A percentile compares a stretch with the other conserved stretches of the same genome.
Conservation (phyloP, 1,140 invertebrate genomes). For the Antheraea mylitta region DNA sequence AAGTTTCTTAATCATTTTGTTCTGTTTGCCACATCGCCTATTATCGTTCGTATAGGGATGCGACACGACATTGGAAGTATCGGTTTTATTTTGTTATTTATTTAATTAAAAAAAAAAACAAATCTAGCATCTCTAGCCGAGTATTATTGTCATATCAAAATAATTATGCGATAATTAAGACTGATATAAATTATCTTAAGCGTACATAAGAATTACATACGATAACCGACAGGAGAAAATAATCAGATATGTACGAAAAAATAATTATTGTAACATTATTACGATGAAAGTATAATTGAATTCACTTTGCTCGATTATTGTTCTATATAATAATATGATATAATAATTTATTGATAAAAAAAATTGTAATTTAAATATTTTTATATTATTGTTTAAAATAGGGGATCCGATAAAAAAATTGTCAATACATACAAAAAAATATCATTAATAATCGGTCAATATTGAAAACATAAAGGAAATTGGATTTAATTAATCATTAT, state of each 20-base stretch:
- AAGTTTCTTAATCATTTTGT: conserved; percentile 5
- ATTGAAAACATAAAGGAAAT: too few species aligned
- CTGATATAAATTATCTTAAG: background rate
- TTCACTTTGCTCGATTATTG: conserved; percentile 41
- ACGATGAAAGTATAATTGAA: conserved; percentile 20
- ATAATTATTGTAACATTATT: conserved; percentile 25
- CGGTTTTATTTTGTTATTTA: background rate
- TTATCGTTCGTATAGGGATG: too few species aligned
- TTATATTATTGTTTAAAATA: background rate
- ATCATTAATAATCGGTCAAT: too few species aligned
- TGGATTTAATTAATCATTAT: too few species aligned
- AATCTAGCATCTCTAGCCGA: conserved; percentile 27
- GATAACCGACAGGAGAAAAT: background rate
- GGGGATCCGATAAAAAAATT: too few species aligned
- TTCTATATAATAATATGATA: conserved; percentile 18
- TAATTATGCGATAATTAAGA: background rate
- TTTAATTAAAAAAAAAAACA: conserved; percentile 15
- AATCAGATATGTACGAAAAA: conserved; percentile 40
- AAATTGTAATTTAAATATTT: background rate
- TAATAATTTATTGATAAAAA: conserved; percentile 2
- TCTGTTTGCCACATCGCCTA: background rate
- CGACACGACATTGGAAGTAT: background rate
- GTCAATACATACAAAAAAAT: too few species aligned
- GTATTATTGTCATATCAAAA: conserved; percentile 29
- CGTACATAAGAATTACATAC: background rate